Conservation (phyloP, 1,140 invertebrate genomes). For the Drosophila pallidifrons region DNA sequence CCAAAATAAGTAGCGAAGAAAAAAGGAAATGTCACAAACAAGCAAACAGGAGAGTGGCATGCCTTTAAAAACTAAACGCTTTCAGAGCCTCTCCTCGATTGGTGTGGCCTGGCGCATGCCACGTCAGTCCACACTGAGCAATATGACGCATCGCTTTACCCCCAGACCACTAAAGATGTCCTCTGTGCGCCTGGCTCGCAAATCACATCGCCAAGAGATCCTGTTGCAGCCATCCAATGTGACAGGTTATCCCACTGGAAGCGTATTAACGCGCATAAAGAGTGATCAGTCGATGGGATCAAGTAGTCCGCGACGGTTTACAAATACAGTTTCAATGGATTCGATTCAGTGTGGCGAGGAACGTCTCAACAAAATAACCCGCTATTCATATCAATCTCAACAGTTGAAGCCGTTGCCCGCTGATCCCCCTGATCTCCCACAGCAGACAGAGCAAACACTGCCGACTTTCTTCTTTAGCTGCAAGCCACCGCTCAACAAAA, state of each 20-base stretch:
- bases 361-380: not conserved
- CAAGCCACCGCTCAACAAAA: constrained; percentile 1
- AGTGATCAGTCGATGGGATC: constrained; percentile 1
- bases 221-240: too few relatives aligned
- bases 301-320: not conserved
- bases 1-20: too few relatives aligned
- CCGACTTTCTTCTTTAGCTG: not conserved
- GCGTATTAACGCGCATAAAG: not conserved
- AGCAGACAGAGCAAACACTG: too few relatives aligned
- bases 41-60: too few relatives aligned
- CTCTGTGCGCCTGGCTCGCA: constrained; percentile 4
- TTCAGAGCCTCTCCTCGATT: too few relatives aligned
- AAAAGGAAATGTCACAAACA: too few relatives aligned
- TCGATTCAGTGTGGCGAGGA: not conserved
- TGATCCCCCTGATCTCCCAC: too few relatives aligned
- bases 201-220: not conserved
- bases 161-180: not conserved
- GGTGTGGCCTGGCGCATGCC: too few relatives aligned
- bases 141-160: not conserved
- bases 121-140: not conserved
- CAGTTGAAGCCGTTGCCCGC: too few relatives aligned
- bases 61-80: too few relatives aligned
- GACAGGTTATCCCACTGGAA: not conserved
- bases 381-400: not conserved
- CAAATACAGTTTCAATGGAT: constrained; percentile 12